phyloP scores from a whole-genome alignment of 35 echinoderm and acorn worm species.

The Ophioderma brevispina region DNA sequence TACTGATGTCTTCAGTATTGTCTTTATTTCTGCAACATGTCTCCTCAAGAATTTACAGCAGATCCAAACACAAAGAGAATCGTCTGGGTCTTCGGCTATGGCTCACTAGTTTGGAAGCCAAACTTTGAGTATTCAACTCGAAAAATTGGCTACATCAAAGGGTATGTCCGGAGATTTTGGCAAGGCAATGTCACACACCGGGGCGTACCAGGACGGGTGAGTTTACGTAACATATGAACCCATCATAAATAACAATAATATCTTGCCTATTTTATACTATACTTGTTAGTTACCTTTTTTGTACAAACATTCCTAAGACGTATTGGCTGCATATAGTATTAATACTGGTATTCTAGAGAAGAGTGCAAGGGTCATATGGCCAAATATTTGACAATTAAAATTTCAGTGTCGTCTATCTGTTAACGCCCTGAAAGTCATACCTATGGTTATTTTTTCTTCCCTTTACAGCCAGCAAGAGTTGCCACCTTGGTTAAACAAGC shows the following conservation, averaged over 20 bases:
- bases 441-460: constrained; percentile 22
- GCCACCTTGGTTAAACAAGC: constrained; percentile 75
- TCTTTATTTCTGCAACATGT: background rate
- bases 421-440: background rate
- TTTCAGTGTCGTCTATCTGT: background rate
- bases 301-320: too few relatives aligned
- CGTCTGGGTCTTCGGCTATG: constrained; percentile 94
- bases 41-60: constrained; percentile 12
- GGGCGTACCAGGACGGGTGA: constrained; percentile 78
- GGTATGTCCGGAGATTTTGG: constrained; percentile 91
- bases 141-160: constrained; percentile 76
- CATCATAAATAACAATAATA: too few relatives aligned
- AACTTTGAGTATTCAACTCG: constrained; percentile 76
- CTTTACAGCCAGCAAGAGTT: constrained; percentile 88
- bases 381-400: background rate
- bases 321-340: too few relatives aligned
- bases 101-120: constrained; percentile 91
- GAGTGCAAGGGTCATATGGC: too few relatives aligned
- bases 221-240: background rate
- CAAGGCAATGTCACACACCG: constrained; percentile 88
- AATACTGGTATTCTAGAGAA: too few relatives aligned
- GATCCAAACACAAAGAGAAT: background rate
- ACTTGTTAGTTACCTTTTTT: too few relatives aligned
- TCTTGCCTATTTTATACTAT: too few relatives aligned
- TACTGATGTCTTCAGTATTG: background rate